Percentiles rank a stretch among this genome's conserved stretches.
Evolutionary conservation across 2,113 vertebrate genomes (phyloP).

Genomic region (Megaceryle torquata): DNA sequence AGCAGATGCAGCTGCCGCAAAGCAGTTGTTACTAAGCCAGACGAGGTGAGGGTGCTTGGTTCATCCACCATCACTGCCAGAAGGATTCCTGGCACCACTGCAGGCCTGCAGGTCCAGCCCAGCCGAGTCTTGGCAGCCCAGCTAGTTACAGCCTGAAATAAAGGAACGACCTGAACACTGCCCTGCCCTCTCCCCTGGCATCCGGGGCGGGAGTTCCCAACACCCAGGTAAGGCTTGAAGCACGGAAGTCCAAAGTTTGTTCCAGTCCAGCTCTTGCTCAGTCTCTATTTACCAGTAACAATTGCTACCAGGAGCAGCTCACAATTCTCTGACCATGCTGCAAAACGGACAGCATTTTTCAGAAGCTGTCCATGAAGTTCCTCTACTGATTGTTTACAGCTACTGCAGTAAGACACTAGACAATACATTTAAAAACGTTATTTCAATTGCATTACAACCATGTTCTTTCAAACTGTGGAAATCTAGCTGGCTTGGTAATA

Average conservation of each 20-base stretch:
- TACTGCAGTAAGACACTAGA: conserved; percentile 54
- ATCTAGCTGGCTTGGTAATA: conserved; percentile 49
- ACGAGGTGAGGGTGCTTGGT: neutral
- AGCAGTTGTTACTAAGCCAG: neutral
- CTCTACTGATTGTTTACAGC: neutral
- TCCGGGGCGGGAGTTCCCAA: neutral
- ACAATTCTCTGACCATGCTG: neutral
- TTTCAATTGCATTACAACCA: conserved; percentile 68
- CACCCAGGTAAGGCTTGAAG: neutral
- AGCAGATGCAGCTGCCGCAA: neutral
- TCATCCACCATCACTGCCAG: neutral
- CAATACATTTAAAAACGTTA: conserved; percentile 48
- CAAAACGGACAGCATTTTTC: neutral
- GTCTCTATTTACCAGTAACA: neutral
- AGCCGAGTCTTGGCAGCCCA: neutral
- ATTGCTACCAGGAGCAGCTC: neutral
- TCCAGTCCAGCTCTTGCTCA: neutral
- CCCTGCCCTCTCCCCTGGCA: neutral
- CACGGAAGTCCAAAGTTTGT: neutral
- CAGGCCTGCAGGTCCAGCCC: neutral
- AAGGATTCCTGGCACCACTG: neutral
- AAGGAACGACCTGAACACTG: neutral
- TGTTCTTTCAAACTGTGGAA: conserved; percentile 47
- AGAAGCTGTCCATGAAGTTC: neutral
- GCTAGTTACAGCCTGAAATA: neutral